Conservation (phyloP, 2,797 vertebrate species). For the Scleropages formosus region DNA sequence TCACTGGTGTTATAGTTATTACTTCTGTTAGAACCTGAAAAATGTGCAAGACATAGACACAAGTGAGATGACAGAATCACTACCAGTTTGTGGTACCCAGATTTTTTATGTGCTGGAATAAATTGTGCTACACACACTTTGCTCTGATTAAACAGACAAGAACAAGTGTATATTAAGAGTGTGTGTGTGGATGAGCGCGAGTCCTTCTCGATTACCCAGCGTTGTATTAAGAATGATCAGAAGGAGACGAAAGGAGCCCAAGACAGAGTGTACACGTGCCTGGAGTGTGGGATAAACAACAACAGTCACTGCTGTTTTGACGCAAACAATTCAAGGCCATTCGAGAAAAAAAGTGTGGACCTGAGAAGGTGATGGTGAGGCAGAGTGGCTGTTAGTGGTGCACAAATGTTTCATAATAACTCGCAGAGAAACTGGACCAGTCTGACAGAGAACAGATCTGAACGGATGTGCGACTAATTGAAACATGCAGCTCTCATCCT, state of each 20-base stretch:
- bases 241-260: neutral
- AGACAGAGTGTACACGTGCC: neutral
- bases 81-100: neutral
- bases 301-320: too few species aligned
- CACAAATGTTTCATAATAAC: neutral
- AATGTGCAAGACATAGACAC: too few species aligned
- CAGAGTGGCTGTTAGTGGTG: neutral
- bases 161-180: too few species aligned
- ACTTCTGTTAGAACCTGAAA: too few species aligned
- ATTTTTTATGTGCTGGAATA: neutral
- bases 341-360: neutral
- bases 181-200: neutral
- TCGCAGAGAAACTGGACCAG: conserved; percentile 3
- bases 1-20: too few species aligned
- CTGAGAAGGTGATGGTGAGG: neutral
- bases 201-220: neutral
- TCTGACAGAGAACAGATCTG: neutral
- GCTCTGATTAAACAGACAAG: too few species aligned
- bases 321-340: neutral
- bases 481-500: neutral
- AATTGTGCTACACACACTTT: too few species aligned
- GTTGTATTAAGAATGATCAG: neutral
- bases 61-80: too few species aligned
- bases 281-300: neutral
- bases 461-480: neutral